Evolutionary conservation across 2,797 vertebrate genomes (phyloP).

Genomic region (Buphagus erythrorhynchus): DNA sequence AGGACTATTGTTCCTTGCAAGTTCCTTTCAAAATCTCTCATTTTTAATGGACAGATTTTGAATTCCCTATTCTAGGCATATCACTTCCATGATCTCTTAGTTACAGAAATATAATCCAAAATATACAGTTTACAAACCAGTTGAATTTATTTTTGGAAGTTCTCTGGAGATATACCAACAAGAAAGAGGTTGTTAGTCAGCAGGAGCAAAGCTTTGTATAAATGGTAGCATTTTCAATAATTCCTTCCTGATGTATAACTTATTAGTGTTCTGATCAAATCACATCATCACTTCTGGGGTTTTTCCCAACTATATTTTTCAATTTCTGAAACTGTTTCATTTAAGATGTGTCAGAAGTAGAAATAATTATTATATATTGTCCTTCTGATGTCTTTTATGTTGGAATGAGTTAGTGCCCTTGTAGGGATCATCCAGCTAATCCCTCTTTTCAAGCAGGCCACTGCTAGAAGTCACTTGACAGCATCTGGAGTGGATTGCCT

Average conservation of each 20-base stretch:
- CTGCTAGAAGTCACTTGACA: neutral
- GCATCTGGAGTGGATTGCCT: constrained; percentile 15
- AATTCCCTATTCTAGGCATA: neutral
- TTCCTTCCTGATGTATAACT: neutral
- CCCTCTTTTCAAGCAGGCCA: neutral
- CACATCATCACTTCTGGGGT: neutral
- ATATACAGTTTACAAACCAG: neutral
- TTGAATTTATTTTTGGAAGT: neutral
- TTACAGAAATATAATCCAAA: neutral
- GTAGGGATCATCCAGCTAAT: neutral
- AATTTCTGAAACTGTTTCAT: neutral
- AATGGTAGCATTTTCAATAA: neutral
- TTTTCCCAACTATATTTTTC: neutral
- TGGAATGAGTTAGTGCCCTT: neutral
- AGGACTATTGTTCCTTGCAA: neutral
- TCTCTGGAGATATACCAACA: neutral
- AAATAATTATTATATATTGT: neutral
- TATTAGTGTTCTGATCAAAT: neutral
- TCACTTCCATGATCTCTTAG: neutral
- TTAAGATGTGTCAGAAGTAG: neutral
- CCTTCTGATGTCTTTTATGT: neutral
- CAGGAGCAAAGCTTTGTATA: neutral
- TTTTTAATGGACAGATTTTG: neutral
- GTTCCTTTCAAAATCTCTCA: neutral
- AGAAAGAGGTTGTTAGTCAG: neutral